Base-by-base conservation (phyloP, 2,797 vertebrate genomes). In the Silurus lanzhouensis region DNA sequence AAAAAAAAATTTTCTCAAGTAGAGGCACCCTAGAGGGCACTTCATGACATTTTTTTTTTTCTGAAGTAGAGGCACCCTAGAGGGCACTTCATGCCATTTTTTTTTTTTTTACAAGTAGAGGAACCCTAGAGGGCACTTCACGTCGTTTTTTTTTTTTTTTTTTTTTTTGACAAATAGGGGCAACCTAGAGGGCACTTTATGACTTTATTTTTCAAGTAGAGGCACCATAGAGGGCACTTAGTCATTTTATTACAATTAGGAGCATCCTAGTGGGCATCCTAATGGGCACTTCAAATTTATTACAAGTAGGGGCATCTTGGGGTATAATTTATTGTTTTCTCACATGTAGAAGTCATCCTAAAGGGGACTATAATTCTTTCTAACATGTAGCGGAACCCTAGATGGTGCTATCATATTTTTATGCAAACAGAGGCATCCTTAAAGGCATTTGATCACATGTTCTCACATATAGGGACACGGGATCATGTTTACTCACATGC, bases 201-300 rank as follows among this genome's bases (percentile, higher is more conserved):
- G 1, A 48, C 5, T 2, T 20, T 58, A 58, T 31, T 1, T 58
- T 5, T 9, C 6, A 25, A 2, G 13, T n/a, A 48, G 9, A 13
- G 12, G 44, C 8, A 20, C 44, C 72, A 48, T 76, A 25, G 48
- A 5, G n/a, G 22, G 13, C n/a, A 75, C 3, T 57, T 57, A 1
- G 13, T 7, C 0, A 14, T 17, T 75, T 55, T 75, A 13, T 15
- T 6, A 4, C 1, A 27, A 0, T 1, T 8, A 19, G 0, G 48
- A 6, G n/a, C 4, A 57, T 8, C n/a, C 1, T 76, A 25, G 14
- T 5, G 6, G 14, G 38, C 25, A 76, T 31, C 52, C 55, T 76
- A 57, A 7, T 17, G 25, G 15, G 15, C 52, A 58, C 1, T 58
- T 76, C 2, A 8, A 25, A 15, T 15, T 25, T 17, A 12, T 72